phyloP scores from a whole-genome alignment of 2,113 vertebrate species.

The Tiliqua scincoides region DNA sequence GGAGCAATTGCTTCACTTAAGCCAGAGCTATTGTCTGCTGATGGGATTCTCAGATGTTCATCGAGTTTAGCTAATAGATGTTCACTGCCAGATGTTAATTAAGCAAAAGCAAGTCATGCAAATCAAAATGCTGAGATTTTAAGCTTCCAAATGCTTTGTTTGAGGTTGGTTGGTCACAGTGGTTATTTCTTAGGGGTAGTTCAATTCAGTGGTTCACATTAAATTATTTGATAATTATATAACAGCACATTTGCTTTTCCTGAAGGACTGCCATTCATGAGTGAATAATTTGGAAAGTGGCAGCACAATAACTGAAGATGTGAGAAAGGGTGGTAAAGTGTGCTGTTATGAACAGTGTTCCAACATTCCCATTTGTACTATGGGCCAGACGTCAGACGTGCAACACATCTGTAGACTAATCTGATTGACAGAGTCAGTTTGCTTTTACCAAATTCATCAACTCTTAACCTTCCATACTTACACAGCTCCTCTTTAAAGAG shows the following conservation, averaged over 20 bases:
- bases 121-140: conserved; percentile 29
- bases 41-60: neutral
- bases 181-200: conserved; percentile 4
- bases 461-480: neutral
- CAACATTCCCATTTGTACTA: neutral
- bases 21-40: neutral
- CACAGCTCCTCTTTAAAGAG: neutral
- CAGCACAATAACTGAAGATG: neutral
- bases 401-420: neutral
- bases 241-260: neutral
- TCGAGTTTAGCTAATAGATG: neutral
- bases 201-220: neutral
- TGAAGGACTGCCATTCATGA: neutral
- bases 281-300: neutral
- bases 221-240: neutral
- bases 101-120: conserved; percentile 52
- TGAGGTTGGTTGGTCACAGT: conserved; percentile 21
- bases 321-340: neutral
- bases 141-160: conserved; percentile 34
- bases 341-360: neutral
- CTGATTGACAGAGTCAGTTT: neutral
- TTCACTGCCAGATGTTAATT: conserved; percentile 38
- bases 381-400: neutral
- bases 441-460: neutral
- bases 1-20: neutral